phyloP scores from a whole-genome alignment of 2,113 vertebrate species.

The Periophthalmus modestus region DNA sequence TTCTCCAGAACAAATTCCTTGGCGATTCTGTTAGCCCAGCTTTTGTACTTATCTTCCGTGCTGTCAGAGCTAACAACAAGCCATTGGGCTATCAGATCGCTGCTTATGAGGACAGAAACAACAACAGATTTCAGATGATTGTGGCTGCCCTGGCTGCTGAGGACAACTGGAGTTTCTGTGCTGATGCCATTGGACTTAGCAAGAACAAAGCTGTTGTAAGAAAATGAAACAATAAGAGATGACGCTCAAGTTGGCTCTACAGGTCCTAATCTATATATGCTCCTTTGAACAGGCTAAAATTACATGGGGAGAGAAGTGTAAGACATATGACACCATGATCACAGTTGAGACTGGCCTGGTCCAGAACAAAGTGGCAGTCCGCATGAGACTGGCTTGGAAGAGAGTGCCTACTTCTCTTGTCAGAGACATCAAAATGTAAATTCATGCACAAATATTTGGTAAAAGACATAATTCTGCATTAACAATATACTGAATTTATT shows the following conservation, averaged over 20 bases:
- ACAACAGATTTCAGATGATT: conserved; percentile 74
- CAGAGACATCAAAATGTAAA: neutral
- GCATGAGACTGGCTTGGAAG: conserved; percentile 72
- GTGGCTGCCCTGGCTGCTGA: conserved; percentile 71
- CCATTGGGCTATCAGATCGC: conserved; percentile 74
- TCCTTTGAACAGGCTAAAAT: conserved; percentile 61
- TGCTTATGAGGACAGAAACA: conserved; percentile 66
- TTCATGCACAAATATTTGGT: neutral
- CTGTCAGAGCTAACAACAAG: conserved; percentile 63
- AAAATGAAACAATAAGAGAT: neutral
- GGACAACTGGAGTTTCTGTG: conserved; percentile 79
- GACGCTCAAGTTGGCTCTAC: neutral
- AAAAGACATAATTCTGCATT: neutral
- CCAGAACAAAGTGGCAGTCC: conserved; percentile 69
- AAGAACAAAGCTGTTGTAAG: conserved; percentile 80
- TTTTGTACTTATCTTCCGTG: conserved; percentile 63
- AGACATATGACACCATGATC: conserved; percentile 61
- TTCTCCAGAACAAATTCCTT: conserved; percentile 67
- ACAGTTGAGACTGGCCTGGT: conserved; percentile 76
- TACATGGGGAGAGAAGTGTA: conserved; percentile 76
- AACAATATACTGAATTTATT: conserved; percentile 10
- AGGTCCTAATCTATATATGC: neutral
- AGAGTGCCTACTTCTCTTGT: neutral
- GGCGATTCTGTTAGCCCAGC: conserved; percentile 51
- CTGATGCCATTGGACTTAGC: conserved; percentile 74